These are phyloP conservation scores for Microplitis deprimator DNA, from an alignment of 2,888 invertebrate species.

Conservation along the genomic window DNA sequence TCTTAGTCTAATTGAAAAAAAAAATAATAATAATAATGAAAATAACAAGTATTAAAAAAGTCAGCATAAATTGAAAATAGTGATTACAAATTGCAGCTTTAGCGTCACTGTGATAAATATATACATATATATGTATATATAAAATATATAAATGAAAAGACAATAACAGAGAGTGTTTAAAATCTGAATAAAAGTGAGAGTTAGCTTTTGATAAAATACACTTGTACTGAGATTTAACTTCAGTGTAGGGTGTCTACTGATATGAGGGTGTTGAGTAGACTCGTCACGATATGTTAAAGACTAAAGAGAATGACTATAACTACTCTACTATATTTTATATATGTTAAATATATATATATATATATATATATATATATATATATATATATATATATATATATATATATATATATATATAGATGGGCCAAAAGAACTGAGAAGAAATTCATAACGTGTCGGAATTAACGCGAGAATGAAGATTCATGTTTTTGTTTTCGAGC, in stretches of 20 bases:
- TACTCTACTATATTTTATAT: background rate
- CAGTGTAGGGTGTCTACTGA: background rate
- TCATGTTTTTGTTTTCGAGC: background rate
- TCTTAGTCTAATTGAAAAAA: background rate
- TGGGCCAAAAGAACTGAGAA: background rate
- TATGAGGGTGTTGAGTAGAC: constrained; percentile 1
- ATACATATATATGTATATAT: background rate
- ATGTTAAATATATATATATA: background rate
- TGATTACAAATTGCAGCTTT: constrained; percentile 47
- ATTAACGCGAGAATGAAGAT: constrained; percentile 1
- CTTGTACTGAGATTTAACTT: background rate
- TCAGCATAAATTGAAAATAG: constrained; percentile 28
- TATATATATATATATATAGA: too few relatives aligned
- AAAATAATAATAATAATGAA: background rate
- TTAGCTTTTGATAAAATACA: background rate
- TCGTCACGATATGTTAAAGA: background rate
- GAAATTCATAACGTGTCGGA: background rate
- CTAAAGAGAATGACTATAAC: background rate
- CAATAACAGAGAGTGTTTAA: constrained; percentile 63
- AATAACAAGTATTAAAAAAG: background rate
- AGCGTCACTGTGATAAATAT: background rate
- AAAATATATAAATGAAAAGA: constrained; percentile 60
- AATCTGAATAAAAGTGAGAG: constrained; percentile 57
- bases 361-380: too few relatives aligned
- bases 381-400: too few relatives aligned